A percentile compares a stretch with the other conserved stretches of the same genome.
phyloP scores from a whole-genome alignment of 2,888 invertebrate genomes.

The Abscondita cerata region DNA sequence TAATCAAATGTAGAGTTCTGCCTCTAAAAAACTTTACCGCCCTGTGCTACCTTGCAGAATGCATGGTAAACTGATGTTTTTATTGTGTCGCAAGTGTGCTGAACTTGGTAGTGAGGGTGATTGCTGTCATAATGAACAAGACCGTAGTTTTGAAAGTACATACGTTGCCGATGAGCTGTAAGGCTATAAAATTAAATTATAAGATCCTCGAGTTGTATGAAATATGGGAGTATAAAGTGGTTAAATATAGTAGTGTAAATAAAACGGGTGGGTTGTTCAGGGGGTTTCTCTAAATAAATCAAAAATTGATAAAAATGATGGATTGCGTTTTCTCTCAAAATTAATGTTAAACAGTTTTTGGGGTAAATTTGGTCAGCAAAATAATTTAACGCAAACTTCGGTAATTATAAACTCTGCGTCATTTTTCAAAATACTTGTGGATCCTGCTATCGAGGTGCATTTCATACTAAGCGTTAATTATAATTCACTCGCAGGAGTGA shows the following conservation, averaged over 20 bases:
- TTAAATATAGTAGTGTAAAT: conserved; percentile 28
- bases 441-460: conserved; percentile 34
- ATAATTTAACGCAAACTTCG: conserved; percentile 37
- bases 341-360: conserved; percentile 45
- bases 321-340: conserved; percentile 43
- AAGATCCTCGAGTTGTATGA: conserved; percentile 41
- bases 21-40: conserved; percentile 10
- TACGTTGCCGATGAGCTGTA: conserved; percentile 48
- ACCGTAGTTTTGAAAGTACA: conserved; percentile 38
- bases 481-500: no score
- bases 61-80: conserved; percentile 10
- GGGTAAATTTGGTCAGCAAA: conserved; percentile 46
- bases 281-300: conserved; percentile 39
- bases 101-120: neutral
- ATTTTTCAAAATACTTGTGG: conserved; percentile 32
- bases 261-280: conserved; percentile 25
- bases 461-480: no score
- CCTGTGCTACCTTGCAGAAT: conserved; percentile 4
- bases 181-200: conserved; percentile 45
- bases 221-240: conserved; percentile 46
- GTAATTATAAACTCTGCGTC: conserved; percentile 30
- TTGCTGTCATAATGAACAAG: neutral
- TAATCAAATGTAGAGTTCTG: conserved; percentile 16
- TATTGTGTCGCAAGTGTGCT: conserved; percentile 1
- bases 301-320: conserved; percentile 40